phyloP scores from a whole-genome alignment of 2,888 invertebrate genomes.

The Coelopa pilipes region DNA sequence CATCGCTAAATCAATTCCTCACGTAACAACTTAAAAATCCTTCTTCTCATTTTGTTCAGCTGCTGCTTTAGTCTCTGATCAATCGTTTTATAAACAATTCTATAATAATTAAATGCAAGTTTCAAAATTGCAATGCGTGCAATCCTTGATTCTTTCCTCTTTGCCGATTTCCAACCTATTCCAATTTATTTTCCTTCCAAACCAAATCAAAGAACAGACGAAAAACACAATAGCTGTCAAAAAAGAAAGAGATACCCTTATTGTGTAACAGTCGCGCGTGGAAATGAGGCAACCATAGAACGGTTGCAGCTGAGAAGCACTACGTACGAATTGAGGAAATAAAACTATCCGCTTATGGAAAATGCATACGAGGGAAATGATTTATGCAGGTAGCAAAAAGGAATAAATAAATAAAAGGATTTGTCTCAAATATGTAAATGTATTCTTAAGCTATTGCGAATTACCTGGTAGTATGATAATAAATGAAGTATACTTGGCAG shows the following conservation, averaged over 20 bases:
- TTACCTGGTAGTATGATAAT: slow-evolving; percentile 3
- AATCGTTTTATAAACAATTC: too few relatives aligned
- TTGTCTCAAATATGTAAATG: background rate
- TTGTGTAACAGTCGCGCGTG: background rate
- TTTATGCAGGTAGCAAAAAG: slow-evolving; percentile 6
- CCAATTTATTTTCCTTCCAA: too few relatives aligned
- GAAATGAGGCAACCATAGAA: slow-evolving; percentile 1
- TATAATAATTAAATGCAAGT: too few relatives aligned
- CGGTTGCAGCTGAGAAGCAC: too few relatives aligned
- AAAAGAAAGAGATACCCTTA: slow-evolving; percentile 10
- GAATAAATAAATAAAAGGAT: background rate
- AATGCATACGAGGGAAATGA: background rate
- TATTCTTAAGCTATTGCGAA: background rate
- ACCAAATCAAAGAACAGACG: background rate
- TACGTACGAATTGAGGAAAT: background rate
- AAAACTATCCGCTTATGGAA: slow-evolving; percentile 11
- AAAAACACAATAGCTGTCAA: background rate
- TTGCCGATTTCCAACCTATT: too few relatives aligned
- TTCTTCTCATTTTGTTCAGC: too few relatives aligned
- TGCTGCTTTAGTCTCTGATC: too few relatives aligned
- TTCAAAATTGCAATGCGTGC: too few relatives aligned
- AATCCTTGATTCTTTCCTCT: too few relatives aligned
- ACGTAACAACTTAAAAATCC: background rate
- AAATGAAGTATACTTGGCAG: background rate
- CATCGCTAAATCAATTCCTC: background rate